Conservation (phyloP, 1,140 invertebrate species). For the Carcinoscorpius rotundicauda region DNA sequence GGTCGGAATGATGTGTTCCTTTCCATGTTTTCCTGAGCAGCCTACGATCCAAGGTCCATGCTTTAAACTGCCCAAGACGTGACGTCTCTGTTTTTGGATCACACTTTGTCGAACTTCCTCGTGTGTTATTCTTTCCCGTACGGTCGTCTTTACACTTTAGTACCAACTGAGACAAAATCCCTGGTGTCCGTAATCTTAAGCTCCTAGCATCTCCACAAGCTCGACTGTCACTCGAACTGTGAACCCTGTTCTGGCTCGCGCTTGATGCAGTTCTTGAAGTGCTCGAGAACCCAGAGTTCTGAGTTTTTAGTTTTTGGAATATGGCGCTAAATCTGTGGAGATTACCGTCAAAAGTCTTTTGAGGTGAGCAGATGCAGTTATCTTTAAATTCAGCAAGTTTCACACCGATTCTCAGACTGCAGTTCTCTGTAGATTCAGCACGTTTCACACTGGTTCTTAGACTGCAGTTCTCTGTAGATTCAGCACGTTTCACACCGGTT, state of each 20-base stretch:
- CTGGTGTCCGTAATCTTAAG: background rate
- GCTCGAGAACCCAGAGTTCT: too few relatives aligned
- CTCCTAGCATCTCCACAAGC: background rate
- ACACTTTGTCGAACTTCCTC: background rate
- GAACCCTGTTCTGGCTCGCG: too few relatives aligned
- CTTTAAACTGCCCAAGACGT: constrained; percentile 19
- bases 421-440: too few relatives aligned
- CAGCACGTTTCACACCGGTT: too few relatives aligned
- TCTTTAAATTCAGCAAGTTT: background rate
- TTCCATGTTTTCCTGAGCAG: constrained; percentile 16
- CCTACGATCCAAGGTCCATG: constrained; percentile 21
- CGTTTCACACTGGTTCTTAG: too few relatives aligned
- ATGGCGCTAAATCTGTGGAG: too few relatives aligned
- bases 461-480: too few relatives aligned
- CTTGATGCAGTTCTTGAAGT: too few relatives aligned
- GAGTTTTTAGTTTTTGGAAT: too few relatives aligned
- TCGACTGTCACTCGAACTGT: too few relatives aligned
- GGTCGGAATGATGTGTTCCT: background rate
- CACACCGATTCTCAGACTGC: too few relatives aligned
- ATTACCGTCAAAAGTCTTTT: too few relatives aligned
- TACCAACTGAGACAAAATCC: background rate
- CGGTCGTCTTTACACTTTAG: background rate
- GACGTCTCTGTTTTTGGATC: background rate
- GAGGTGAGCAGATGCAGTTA: background rate
- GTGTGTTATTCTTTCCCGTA: background rate